Evolutionary conservation across 1,140 invertebrate genomes (phyloP).

Genomic region (Mactra quadrangularis): DNA sequence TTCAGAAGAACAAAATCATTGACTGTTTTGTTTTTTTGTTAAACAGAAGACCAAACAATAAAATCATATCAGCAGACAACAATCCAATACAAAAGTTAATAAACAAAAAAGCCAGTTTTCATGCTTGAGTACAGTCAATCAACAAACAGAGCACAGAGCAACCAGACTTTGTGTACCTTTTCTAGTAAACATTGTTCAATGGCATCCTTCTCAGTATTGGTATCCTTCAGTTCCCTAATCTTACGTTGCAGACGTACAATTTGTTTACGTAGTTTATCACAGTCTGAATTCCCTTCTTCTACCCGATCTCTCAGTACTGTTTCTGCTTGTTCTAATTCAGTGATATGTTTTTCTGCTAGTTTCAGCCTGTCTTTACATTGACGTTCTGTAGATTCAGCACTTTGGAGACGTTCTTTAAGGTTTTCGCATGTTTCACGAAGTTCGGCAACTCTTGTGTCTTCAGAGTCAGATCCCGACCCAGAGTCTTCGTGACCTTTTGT

Average conservation of each 20-base stretch:
- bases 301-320: constrained; percentile 69
- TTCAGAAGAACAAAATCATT: too few relatives aligned
- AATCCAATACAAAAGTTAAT: too few relatives aligned
- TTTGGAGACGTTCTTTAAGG: constrained; percentile 73
- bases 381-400: constrained; percentile 71
- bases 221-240: constrained; percentile 75
- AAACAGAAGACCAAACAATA: too few relatives aligned
- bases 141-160: background rate
- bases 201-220: constrained; percentile 77
- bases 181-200: constrained; percentile 73
- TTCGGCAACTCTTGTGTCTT: constrained; percentile 69
- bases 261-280: constrained; percentile 71
- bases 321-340: constrained; percentile 77
- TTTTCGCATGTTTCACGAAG: constrained; percentile 73
- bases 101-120: too few relatives aligned
- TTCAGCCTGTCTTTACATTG: constrained; percentile 75
- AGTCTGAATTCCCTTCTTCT: constrained; percentile 65
- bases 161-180: constrained; percentile 74
- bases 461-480: constrained; percentile 56
- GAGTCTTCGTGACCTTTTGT: constrained; percentile 59
- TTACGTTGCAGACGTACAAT: constrained; percentile 70
- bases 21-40: too few relatives aligned
- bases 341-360: constrained; percentile 76
- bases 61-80: too few relatives aligned
- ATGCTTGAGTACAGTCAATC: background rate